Conservation (phyloP, 2,113 vertebrate genomes). For the Cavia aperea region DNA sequence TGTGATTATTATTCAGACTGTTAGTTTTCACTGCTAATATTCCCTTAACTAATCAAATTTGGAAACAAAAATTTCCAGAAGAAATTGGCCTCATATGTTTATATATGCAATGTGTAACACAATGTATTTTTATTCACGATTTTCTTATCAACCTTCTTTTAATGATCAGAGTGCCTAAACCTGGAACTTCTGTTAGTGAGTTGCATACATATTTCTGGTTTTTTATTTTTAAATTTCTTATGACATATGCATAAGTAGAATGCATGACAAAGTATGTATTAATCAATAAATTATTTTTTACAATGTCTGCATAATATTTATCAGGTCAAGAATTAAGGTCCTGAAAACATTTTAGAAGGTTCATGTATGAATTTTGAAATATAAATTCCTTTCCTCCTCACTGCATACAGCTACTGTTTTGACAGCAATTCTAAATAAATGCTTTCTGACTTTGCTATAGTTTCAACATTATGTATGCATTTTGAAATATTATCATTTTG, state of each 20-base stretch:
- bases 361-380: neutral
- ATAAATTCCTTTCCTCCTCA: neutral
- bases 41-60: neutral
- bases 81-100: neutral
- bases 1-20: neutral
- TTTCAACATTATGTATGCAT: neutral
- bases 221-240: neutral
- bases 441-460: neutral
- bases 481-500: neutral
- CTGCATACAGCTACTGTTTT: neutral
- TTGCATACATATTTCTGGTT: neutral
- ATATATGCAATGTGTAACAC: neutral
- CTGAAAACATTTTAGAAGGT: neutral
- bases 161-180: neutral
- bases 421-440: neutral
- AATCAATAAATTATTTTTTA: neutral
- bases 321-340: neutral
- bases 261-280: neutral
- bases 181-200: neutral
- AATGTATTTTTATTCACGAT: neutral
- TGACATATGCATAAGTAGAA: neutral
- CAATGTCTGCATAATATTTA: neutral
- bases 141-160: neutral
- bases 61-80: neutral
- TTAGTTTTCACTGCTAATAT: neutral